phyloP scores from a whole-genome alignment of 2,888 invertebrate genomes.

The Xestia sexstrigata region DNA sequence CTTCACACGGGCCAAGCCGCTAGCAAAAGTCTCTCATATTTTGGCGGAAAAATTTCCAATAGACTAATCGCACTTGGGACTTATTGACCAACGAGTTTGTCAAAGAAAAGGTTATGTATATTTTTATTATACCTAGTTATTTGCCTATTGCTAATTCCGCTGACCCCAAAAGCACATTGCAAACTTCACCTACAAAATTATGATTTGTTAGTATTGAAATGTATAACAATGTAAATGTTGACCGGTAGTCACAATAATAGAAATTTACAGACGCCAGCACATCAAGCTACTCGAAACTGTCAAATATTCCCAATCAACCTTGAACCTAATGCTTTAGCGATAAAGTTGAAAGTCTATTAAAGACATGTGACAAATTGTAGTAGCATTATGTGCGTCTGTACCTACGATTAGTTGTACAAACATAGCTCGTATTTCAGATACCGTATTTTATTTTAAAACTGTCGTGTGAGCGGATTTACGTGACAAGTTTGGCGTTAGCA shows the following conservation, averaged over 20 bases:
- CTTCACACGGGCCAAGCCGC: too few species aligned
- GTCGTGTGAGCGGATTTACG: not conserved
- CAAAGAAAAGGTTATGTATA: too few species aligned
- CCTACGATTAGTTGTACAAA: constrained; percentile 28
- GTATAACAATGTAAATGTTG: constrained; percentile 48
- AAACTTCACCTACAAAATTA: constrained; percentile 5
- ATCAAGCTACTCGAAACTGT: too few species aligned
- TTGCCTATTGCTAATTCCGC: not conserved
- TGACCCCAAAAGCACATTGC: constrained; percentile 8
- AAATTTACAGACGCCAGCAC: not conserved
- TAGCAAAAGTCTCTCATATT: not conserved
- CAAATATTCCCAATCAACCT: too few species aligned
- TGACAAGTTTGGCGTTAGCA: not conserved
- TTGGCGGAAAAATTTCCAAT: not conserved
- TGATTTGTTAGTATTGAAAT: constrained; percentile 27
- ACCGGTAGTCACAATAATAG: constrained; percentile 30
- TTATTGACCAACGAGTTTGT: not conserved
- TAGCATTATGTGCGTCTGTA: not conserved
- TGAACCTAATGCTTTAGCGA: too few species aligned
- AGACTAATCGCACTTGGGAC: not conserved
- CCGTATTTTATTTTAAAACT: constrained; percentile 6
- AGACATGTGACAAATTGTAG: too few species aligned
- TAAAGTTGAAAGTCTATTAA: too few species aligned
- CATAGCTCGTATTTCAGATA: constrained; percentile 25
- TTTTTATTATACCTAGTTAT: not conserved